phyloP scores from a whole-genome alignment of 2,888 invertebrate species.

The Hirtodrosophila alboralis region DNA sequence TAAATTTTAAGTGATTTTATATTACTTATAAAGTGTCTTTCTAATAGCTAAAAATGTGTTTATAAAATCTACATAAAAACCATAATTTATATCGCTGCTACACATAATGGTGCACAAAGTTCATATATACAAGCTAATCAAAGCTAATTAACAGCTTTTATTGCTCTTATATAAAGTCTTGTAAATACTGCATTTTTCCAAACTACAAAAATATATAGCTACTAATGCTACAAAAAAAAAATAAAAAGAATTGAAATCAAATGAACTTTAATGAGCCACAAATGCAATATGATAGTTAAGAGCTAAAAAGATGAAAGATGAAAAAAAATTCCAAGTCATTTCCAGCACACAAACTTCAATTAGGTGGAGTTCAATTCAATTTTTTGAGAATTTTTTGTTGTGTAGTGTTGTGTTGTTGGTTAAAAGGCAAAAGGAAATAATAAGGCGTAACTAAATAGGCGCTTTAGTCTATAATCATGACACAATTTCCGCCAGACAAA shows the following conservation, averaged over 20 bases:
- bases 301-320: conserved; percentile 2
- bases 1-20: too few species aligned
- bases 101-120: too few species aligned
- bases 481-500: conserved; percentile 71
- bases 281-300: conserved; percentile 49
- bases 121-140: conserved; percentile 17
- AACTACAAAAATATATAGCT: conserved; percentile 8
- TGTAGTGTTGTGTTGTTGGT: too few species aligned
- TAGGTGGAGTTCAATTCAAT: conserved; percentile 67
- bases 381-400: conserved; percentile 54
- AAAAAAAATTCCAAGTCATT: conserved; percentile 69
- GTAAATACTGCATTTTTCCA: conserved; percentile 29
- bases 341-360: conserved; percentile 68
- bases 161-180: conserved; percentile 3
- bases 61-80: too few species aligned
- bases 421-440: conserved; percentile 62
- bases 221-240: conserved; percentile 19
- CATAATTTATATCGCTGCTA: too few species aligned
- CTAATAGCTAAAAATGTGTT: too few species aligned
- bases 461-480: conserved; percentile 80
- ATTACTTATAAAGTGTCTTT: too few species aligned
- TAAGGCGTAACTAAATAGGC: conserved; percentile 79
- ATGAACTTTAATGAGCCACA: conserved; percentile 57
- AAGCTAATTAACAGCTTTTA: conserved; percentile 49
- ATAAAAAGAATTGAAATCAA: conserved; percentile 45